Evolutionary conservation across 2,888 invertebrate genomes (phyloP).

Genomic region (Chydorus sphaericus): DNA sequence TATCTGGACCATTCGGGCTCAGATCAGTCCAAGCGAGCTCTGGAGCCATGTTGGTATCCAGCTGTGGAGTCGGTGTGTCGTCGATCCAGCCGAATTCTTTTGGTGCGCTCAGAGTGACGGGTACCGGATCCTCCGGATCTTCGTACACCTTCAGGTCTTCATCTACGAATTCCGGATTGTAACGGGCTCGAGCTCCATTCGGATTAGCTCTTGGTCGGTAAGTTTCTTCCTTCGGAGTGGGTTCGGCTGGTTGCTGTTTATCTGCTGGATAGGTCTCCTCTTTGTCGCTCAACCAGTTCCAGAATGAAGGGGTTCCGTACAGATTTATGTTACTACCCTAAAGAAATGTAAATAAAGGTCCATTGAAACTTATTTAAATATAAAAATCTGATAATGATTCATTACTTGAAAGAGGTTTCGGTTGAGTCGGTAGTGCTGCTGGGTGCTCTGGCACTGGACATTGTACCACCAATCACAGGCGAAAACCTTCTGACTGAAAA

Average conservation of each 20-base stretch:
- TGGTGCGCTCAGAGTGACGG: background rate
- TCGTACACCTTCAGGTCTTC: background rate
- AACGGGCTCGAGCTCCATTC: background rate
- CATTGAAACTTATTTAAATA: background rate
- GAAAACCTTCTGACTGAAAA: slow-evolving; percentile 14
- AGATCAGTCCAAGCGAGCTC: background rate
- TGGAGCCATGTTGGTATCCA: background rate
- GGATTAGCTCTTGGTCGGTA: background rate
- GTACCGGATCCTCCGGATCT: background rate
- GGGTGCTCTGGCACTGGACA: slow-evolving; percentile 7
- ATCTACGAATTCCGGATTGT: background rate
- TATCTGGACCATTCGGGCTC: background rate
- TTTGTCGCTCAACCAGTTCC: background rate
- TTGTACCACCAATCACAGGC: slow-evolving; percentile 16
- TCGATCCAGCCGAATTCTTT: background rate
- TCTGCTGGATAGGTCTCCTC: background rate
- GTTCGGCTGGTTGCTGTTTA: background rate
- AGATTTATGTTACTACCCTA: slow-evolving; percentile 3
- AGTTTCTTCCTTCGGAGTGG: background rate
- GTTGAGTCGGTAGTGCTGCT: slow-evolving; percentile 12
- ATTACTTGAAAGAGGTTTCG: slow-evolving; percentile 11
- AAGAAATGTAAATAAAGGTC: background rate
- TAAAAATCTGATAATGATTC: background rate
- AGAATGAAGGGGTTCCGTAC: slow-evolving; percentile 1
- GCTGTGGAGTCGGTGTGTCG: background rate